A percentile compares a stretch with the other conserved stretches of the same genome.
Conservation (phyloP, 2,113 vertebrate species). For the Nansenia antarctica region DNA sequence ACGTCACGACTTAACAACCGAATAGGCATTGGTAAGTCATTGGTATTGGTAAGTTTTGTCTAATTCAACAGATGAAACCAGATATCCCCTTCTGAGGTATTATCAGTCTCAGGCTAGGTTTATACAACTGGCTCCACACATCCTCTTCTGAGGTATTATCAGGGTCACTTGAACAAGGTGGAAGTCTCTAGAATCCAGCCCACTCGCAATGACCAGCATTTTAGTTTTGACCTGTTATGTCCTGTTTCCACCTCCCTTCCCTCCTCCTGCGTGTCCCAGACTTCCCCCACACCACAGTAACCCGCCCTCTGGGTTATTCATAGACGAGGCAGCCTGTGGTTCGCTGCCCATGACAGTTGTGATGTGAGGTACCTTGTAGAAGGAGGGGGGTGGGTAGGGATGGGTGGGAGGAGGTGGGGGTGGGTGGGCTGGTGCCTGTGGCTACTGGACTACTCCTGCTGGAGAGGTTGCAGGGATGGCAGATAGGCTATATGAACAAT, state of each 20-base stretch:
- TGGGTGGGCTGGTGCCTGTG: neutral
- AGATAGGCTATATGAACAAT: too few relatives aligned
- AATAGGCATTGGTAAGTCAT: too few relatives aligned
- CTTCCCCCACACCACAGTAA: constrained; percentile 1
- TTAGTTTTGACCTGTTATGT: neutral
- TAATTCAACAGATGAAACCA: too few relatives aligned
- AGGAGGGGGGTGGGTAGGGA: neutral
- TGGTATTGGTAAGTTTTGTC: too few relatives aligned
- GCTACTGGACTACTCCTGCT: neutral
- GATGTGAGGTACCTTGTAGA: neutral
- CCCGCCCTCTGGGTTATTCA: constrained; percentile 6
- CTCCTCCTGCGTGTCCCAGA: neutral
- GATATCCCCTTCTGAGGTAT: too few relatives aligned
- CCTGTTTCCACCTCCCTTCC: neutral
- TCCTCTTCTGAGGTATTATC: too few relatives aligned
- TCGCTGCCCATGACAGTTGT: neutral
- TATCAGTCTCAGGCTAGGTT: too few relatives aligned
- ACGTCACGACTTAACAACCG: too few relatives aligned
- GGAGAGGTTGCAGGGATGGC: neutral
- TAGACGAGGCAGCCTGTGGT: neutral
- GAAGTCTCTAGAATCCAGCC: neutral
- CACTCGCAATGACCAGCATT: neutral
- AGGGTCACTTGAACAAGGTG: neutral
- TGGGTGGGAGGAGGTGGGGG: neutral
- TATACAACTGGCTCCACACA: too few relatives aligned